A percentile compares a stretch with the other conserved stretches of the same genome.
Conservation (phyloP, 2,888 invertebrate genomes). For the Diarsia dahlii region DNA sequence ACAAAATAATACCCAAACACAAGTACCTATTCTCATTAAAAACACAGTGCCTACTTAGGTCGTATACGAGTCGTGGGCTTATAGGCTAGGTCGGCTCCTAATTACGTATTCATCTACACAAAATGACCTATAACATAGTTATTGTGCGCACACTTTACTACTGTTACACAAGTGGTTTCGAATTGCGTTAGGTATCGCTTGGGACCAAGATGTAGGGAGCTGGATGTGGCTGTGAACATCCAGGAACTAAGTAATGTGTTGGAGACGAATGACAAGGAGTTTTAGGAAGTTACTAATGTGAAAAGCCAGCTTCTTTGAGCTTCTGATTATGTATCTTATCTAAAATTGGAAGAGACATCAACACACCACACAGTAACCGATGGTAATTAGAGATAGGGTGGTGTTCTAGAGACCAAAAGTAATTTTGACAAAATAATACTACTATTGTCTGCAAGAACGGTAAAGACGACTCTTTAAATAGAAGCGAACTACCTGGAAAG, state of each 20-base stretch:
- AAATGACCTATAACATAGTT: slow-evolving; percentile 84
- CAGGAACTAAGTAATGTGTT: not conserved
- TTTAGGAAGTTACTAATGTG: not conserved
- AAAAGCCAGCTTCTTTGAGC: not conserved
- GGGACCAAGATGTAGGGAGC: slow-evolving; percentile 44
- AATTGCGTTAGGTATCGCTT: slow-evolving; percentile 76
- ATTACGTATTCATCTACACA: slow-evolving; percentile 82
- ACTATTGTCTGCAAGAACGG: not conserved
- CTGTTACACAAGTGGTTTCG: slow-evolving; percentile 84
- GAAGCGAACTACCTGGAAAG: not conserved
- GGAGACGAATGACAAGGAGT: not conserved
- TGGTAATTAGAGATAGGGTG: no score
- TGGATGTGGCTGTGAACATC: slow-evolving; percentile 63
- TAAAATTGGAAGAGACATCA: not conserved
- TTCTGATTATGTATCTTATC: not conserved
- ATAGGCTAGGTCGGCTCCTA: slow-evolving; percentile 69
- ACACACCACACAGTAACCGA: not conserved
- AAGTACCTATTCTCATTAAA: slow-evolving; percentile 48
- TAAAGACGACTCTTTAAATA: not conserved
- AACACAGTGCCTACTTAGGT: slow-evolving; percentile 35
- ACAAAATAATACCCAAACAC: not conserved
- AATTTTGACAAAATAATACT: not conserved
- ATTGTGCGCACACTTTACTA: slow-evolving; percentile 82
- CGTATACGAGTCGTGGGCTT: slow-evolving; percentile 42
- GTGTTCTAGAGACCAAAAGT: no score